phyloP scores from a whole-genome alignment of 2,888 invertebrate species.

The Ditylenchus weischeri region DNA sequence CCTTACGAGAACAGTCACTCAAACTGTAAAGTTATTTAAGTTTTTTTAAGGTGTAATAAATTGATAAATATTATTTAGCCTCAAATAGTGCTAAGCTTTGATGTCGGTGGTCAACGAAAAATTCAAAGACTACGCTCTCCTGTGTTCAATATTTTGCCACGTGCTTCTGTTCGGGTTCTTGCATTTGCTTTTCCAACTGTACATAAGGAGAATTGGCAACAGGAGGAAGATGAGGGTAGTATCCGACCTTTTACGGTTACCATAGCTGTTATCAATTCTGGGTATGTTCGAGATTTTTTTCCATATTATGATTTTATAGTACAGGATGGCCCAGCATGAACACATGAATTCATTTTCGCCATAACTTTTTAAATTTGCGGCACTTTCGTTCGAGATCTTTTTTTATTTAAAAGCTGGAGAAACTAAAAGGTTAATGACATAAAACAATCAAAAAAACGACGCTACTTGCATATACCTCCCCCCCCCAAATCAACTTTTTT shows the following conservation, averaged over 20 bases:
- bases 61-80: slow-evolving; percentile 21
- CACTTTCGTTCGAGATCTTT: no score
- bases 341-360: no score
- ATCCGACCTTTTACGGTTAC: slow-evolving; percentile 13
- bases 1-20: slow-evolving; percentile 15
- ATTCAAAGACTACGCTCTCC: slow-evolving; percentile 28
- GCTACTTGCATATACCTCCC: no score
- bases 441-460: no score
- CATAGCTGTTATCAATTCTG: slow-evolving; percentile 21
- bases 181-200: slow-evolving; percentile 34
- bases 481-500: no score
- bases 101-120: slow-evolving; percentile 21
- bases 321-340: no score
- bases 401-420: no score
- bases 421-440: no score
- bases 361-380: no score
- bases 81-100: slow-evolving; percentile 24
- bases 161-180: slow-evolving; percentile 27
- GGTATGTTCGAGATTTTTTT: slow-evolving; percentile 20
- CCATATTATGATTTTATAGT: no score
- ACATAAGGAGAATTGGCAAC: neutral
- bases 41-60: neutral
- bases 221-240: neutral
- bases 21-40: slow-evolving; percentile 5
- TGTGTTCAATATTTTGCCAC: slow-evolving; percentile 19